Base-by-base conservation (phyloP, 2,113 vertebrate genomes). In the Willisornis vidua region DNA sequence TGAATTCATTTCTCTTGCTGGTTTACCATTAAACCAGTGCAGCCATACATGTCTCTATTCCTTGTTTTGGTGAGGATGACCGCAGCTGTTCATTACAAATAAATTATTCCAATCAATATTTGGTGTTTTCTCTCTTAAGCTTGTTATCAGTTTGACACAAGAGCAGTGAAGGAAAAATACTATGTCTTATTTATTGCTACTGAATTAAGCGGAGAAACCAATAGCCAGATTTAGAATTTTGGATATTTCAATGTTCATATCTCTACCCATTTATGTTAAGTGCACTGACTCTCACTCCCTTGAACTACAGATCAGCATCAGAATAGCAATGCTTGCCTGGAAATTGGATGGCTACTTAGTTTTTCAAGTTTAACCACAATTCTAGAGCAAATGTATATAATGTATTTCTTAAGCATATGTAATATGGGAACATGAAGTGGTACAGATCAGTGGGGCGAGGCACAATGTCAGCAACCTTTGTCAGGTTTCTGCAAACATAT, bases 371-470 rank as follows among this genome's bases (percentile, higher is more conserved):
- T 15, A 76, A 19, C 5, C 18, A 33, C 19, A 61, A 6, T 31
- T 13, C 45, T 48, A 25, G 19, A 66, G 13, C 16, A 52, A 75
- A 68, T 19, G 4, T 33, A 25, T 37, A 28, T 28, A 4, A 37
- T 25, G 1, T 8, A 28, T 51, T 84, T 45, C 19, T 61, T 72
- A 51, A 18, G 7, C 2, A 28, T 6, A 1, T 12, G 3, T 39
- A 57, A 3, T 7, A 63, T 5, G 9, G 19, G 15, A 62, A 29
- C 0, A 0, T n/a, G 12, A 19, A 65, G 14, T 17, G 7, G 3
- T 58, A 11, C 12, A 39, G 10, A 13, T 10, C 12, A 41, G 5
- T 19, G 14, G 14, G 29, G 29, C 16, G 14, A 65, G 15, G 4
- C 11, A 19, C 1, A 1, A 8, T 12, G 5, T 67, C 43, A 83